phyloP scores from a whole-genome alignment of 2,797 vertebrate genomes.

The Leontocebus nigricollis region DNA sequence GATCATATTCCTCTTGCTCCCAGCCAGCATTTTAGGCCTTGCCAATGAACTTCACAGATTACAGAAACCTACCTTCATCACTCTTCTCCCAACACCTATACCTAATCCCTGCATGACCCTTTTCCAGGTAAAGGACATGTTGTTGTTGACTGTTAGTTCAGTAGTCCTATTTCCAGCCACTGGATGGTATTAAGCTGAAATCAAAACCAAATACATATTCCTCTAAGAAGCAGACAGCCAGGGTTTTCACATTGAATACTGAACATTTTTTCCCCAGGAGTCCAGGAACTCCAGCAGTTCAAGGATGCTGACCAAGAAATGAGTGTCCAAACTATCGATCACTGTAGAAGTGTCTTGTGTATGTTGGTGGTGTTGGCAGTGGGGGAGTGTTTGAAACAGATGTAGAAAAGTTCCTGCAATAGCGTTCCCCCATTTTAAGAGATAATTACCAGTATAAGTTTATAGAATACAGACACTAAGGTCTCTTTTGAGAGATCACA shows the following conservation, averaged over 20 bases:
- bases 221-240: not conserved
- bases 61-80: not conserved
- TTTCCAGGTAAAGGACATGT: not conserved
- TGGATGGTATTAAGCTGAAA: not conserved
- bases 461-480: not conserved
- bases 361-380: not conserved
- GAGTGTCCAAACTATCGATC: not conserved
- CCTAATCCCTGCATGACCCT: not conserved
- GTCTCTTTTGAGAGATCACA: not conserved
- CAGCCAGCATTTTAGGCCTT: not conserved
- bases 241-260: not conserved
- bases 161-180: not conserved
- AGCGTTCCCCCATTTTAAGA: not conserved
- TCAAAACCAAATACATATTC: not conserved
- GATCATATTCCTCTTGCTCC: not conserved
- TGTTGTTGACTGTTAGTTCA: not conserved
- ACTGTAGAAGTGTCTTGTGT: not conserved
- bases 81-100: not conserved
- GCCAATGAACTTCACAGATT: not conserved
- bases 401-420: not conserved
- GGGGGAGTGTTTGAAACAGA: not conserved
- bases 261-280: not conserved
- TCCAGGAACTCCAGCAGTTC: not conserved
- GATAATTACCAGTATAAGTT: not conserved
- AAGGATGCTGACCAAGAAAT: not conserved